Evolutionary conservation across 2,888 invertebrate species (phyloP).

Genomic region (Dasypolia templi): DNA sequence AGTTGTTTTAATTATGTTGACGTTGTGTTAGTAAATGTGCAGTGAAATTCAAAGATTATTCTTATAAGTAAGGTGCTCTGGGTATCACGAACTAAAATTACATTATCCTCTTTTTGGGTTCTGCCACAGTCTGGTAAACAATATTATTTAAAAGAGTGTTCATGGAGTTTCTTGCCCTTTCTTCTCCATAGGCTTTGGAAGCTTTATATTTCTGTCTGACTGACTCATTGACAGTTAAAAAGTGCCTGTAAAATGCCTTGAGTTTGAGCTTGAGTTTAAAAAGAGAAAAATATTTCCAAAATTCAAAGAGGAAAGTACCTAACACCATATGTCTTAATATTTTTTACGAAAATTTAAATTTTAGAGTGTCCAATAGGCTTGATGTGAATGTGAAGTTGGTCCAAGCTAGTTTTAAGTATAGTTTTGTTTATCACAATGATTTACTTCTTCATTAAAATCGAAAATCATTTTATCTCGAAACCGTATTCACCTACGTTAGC

Average conservation of each 20-base stretch:
- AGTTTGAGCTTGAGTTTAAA: too few species aligned
- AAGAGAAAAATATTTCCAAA: not conserved
- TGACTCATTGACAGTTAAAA: too few species aligned
- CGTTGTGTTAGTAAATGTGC: not conserved
- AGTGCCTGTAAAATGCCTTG: too few species aligned
- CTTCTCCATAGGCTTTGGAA: too few species aligned
- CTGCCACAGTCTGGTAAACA: not conserved
- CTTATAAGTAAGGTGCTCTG: not conserved
- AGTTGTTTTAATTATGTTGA: conserved; percentile 1
- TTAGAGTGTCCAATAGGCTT: not conserved
- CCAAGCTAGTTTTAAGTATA: not conserved
- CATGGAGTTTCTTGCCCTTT: too few species aligned
- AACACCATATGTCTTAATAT: not conserved
- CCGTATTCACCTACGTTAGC: not conserved
- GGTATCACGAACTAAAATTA: not conserved
- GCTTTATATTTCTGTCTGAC: too few species aligned
- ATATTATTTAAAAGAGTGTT: too few species aligned
- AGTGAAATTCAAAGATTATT: not conserved
- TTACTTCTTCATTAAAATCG: not conserved
- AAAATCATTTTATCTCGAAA: not conserved
- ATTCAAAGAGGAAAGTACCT: not conserved
- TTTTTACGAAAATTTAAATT: not conserved
- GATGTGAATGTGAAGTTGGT: not conserved
- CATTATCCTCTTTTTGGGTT: not conserved
- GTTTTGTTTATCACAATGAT: not conserved